Base-by-base conservation (phyloP, 2,113 vertebrate species). In the Leptosomus discolor region DNA sequence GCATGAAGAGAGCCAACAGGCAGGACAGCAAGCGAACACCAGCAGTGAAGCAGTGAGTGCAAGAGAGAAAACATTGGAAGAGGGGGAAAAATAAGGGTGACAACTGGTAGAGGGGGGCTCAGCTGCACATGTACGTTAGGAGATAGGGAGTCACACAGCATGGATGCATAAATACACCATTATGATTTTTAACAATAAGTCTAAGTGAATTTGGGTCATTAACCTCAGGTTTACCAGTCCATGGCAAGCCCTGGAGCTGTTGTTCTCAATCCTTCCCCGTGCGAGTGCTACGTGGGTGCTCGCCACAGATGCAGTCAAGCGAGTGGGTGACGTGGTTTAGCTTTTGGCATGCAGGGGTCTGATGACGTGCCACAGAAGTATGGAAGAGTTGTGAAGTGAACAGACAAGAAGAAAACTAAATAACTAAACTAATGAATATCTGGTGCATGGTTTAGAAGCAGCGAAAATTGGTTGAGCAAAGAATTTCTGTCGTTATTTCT, bases 401-500 rank as follows among this genome's bases (percentile, higher is more conserved):
- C 11, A 92, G 85, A 20, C 43, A 53, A 70, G 43, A 63, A 32
- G 26, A 58, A 92, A 89, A 54, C 18, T 43, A 54, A n/a, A n/a
- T n/a, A n/a, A n/a, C n/a, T n/a, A n/a, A n/a, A 26, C 65, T 16
- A 51, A 76, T 43, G 15, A 90, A 58, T 5, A 22, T 21, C 24
- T 78, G 26, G n/a, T 51, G 46, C 26, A 11, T 23, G 41, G 56
- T 46, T 91, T 75, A 58, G 88, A 94, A 88, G 41, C 71, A 65
- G 46, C 5, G 9, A 92, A 91, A 92, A 85, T 54, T 48, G 74
- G 14, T 5, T 21, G 23, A n/a, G 56, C 10, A 17, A 83, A 96
- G 74, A 83, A 96, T 91, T 96, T 95, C 70, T 95, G 77, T 87
- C 68, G 0, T 12, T 34, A 96, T 95, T 53, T 50, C 71, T 91